Conservation (phyloP, 2,888 invertebrate genomes). For the Chironomus tentans region DNA sequence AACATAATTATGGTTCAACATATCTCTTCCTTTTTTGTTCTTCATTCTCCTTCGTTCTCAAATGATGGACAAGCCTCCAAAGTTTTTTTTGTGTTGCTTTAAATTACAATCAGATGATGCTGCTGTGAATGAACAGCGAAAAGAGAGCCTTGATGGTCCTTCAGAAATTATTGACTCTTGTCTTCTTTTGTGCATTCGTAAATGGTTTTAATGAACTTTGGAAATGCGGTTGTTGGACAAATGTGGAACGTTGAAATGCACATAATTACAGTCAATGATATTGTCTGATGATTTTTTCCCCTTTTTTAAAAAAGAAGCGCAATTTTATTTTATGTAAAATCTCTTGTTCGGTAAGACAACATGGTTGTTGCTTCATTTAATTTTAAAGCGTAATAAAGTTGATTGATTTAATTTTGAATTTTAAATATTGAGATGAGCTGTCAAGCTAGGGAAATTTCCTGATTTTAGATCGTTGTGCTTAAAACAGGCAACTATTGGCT, state of each 20-base stretch:
- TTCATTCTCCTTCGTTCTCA: background rate
- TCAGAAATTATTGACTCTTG: constrained; percentile 1
- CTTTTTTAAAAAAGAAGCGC: too few relatives aligned
- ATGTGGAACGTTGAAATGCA: background rate
- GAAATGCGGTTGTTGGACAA: background rate
- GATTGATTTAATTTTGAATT: too few relatives aligned
- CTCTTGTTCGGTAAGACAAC: too few relatives aligned
- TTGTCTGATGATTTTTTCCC: too few relatives aligned
- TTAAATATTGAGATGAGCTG: too few relatives aligned
- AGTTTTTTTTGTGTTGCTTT: background rate
- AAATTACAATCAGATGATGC: background rate
- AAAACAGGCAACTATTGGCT: too few relatives aligned
- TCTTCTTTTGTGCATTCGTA: background rate
- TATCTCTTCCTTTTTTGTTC: background rate
- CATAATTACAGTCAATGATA: background rate
- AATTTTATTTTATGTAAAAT: too few relatives aligned
- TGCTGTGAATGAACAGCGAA: background rate
- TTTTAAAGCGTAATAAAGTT: too few relatives aligned
- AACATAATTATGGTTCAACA: background rate
- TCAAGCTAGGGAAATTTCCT: too few relatives aligned
- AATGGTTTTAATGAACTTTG: background rate
- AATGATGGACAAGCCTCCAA: background rate
- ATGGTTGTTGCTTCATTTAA: too few relatives aligned
- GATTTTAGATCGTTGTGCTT: too few relatives aligned
- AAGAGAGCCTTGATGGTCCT: background rate